Evolutionary conservation across 2,797 vertebrate genomes (phyloP), one percentile per base, ranked within the genome.

Genomic region (Myotis findleyi): DNA sequence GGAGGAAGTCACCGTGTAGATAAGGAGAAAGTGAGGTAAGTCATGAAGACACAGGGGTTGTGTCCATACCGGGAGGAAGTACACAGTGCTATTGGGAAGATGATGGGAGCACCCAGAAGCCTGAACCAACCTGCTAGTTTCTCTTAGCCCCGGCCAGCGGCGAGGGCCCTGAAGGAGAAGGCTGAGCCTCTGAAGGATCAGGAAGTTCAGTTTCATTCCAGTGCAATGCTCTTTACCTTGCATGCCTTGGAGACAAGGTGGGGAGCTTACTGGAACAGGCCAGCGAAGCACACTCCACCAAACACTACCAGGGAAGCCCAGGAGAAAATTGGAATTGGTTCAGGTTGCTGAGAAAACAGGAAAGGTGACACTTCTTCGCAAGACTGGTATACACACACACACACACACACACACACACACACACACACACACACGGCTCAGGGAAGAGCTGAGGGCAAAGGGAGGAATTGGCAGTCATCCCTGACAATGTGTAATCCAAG

Each of bases 311-410:
- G 76, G 57, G 91, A 68, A 84, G 55, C 47, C 55, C 44, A 53
- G 75, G 3, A 75, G 91, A 88, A 91, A 85, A 55, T 1, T 95
- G 94, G 89, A 94, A 88, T 53, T 30, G 76, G 83, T 88, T 88
- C 85, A 75, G 41, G 41, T 90, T 87, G 57, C 72, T 76, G 81
- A 85, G 76, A 95, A 97, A 94, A 97, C 94, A 96, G 96, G 96
- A 96, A 95, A 95, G 64, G 81, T 93, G 77, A 91, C 84, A 38
- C 92, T 95, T 94, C 80, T 71, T 93, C 86, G 84, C 36, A 89
- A 55, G 80, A 59, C 55, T 41, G 75, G 76, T 44, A 41, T 59
- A 33, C 72, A 47, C 47, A 57, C 55, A 88, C 84, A 41, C 69
- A 33, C 72, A 47, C 47, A 57, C 55, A 88, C 84, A 69, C 75